phyloP scores from a whole-genome alignment of 2,888 invertebrate species.

The Horisme vitalbata region DNA sequence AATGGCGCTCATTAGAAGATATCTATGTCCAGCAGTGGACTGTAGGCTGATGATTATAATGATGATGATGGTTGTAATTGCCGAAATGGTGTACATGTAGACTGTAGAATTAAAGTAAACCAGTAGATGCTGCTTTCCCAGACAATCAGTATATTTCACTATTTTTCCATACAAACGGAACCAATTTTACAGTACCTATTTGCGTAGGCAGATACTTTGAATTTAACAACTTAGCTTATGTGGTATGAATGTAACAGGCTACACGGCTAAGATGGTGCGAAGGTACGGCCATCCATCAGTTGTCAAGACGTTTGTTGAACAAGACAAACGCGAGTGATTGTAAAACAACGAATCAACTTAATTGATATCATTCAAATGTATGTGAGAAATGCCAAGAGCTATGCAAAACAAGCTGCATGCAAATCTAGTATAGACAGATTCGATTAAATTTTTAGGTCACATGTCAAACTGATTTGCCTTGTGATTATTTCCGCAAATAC shows the following conservation, averaged over 20 bases:
- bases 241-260: slow-evolving; percentile 38
- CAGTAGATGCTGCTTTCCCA: too few relatives aligned
- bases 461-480: not conserved
- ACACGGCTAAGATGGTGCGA: slow-evolving; percentile 37
- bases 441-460: slow-evolving; percentile 19
- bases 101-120: too few relatives aligned
- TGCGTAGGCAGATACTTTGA: too few relatives aligned
- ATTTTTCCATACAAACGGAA: too few relatives aligned
- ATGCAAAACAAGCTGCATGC: slow-evolving; percentile 17
- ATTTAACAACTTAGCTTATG: too few relatives aligned
- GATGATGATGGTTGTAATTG: too few relatives aligned
- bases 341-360: slow-evolving; percentile 27
- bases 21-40: too few relatives aligned
- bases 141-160: too few relatives aligned
- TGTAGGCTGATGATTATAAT: too few relatives aligned
- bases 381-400: slow-evolving; percentile 23
- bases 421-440: slow-evolving; percentile 7
- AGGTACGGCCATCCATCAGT: slow-evolving; percentile 43
- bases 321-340: slow-evolving; percentile 35
- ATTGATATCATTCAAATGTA: slow-evolving; percentile 23
- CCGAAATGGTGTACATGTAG: too few relatives aligned
- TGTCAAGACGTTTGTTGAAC: slow-evolving; percentile 36
- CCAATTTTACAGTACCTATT: too few relatives aligned
- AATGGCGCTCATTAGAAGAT: too few relatives aligned
- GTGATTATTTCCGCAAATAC: slow-evolving; percentile 3